These are phyloP conservation scores for Bradynema listronoti DNA, from an alignment of 1,140 invertebrate species.

Conservation along the genomic window DNA sequence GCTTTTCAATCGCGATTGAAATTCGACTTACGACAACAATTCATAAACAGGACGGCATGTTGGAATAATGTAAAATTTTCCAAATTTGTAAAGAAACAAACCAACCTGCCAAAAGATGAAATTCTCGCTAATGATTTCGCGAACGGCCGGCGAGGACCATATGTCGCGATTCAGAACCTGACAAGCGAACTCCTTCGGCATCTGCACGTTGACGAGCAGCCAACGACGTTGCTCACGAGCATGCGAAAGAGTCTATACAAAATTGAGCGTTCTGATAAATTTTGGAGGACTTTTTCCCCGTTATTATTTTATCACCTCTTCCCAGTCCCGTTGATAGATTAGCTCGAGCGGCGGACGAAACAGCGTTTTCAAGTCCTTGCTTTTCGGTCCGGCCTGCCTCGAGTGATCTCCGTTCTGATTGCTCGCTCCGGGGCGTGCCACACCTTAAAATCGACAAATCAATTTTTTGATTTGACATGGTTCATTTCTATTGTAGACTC, in stretches of 20 bases:
- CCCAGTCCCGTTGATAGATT: conserved; percentile 67
- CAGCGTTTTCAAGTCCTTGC: conserved; percentile 67
- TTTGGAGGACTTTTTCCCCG: too few species aligned
- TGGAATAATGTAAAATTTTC: background rate
- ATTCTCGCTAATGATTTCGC: conserved; percentile 67
- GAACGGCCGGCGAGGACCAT: conserved; percentile 68
- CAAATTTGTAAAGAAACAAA: conserved; percentile 2
- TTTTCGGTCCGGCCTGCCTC: conserved; percentile 15
- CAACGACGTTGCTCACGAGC: conserved; percentile 63
- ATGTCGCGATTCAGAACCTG: conserved; percentile 73
- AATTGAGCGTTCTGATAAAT: too few species aligned
- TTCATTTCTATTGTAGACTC: too few species aligned
- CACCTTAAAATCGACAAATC: too few species aligned
- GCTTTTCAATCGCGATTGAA: too few species aligned
- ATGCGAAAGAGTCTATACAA: background rate
- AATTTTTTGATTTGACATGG: too few species aligned
- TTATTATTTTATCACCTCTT: conserved; percentile 60
- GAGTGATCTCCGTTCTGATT: too few species aligned
- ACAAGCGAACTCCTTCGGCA: conserved; percentile 69
- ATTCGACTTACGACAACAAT: too few species aligned
- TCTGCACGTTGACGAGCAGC: conserved; percentile 73
- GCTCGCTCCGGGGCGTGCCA: too few species aligned
- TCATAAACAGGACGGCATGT: too few species aligned
- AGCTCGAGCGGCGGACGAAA: conserved; percentile 72
- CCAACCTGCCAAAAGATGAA: conserved; percentile 74